A percentile compares a stretch with the other conserved stretches of the same genome.
phyloP scores from a whole-genome alignment of 1,140 invertebrate genomes.

The Brachionus angularis region DNA sequence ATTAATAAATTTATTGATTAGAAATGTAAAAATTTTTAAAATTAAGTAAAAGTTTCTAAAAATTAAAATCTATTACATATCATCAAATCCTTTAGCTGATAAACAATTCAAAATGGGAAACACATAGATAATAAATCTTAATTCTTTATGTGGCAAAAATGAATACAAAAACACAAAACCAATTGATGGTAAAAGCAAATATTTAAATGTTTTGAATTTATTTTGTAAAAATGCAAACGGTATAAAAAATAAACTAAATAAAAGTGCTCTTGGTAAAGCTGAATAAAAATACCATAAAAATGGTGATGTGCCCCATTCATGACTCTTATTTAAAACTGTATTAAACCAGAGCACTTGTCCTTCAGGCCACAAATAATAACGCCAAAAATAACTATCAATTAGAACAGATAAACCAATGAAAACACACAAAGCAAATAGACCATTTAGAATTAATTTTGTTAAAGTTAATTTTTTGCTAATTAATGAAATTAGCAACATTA shows the following conservation, averaged over 20 bases:
- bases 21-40: no score
- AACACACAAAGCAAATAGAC: constrained; percentile 48
- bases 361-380: constrained; percentile 85
- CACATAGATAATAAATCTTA: constrained; percentile 94
- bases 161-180: constrained; percentile 79
- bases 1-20: no score
- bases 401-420: constrained; percentile 68
- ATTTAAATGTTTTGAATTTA: constrained; percentile 64
- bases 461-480: not conserved
- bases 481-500: constrained; percentile 40
- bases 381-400: constrained; percentile 91
- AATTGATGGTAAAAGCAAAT: constrained; percentile 58
- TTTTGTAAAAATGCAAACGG: constrained; percentile 70
- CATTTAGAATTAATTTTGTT: not conserved
- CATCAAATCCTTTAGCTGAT: constrained; percentile 50
- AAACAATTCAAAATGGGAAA: constrained; percentile 86
- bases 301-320: constrained; percentile 91
- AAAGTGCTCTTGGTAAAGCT: constrained; percentile 80
- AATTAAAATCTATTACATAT: no score
- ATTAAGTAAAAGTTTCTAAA: no score
- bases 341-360: constrained; percentile 96
- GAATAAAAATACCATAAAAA: constrained; percentile 99
- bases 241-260: constrained; percentile 75
- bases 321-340: constrained; percentile 85
- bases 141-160: constrained; percentile 92